Evolutionary conservation across 2,888 invertebrate genomes (phyloP), one percentile per base, ranked within the genome.

Genomic region (Spicauda simplicius): DNA sequence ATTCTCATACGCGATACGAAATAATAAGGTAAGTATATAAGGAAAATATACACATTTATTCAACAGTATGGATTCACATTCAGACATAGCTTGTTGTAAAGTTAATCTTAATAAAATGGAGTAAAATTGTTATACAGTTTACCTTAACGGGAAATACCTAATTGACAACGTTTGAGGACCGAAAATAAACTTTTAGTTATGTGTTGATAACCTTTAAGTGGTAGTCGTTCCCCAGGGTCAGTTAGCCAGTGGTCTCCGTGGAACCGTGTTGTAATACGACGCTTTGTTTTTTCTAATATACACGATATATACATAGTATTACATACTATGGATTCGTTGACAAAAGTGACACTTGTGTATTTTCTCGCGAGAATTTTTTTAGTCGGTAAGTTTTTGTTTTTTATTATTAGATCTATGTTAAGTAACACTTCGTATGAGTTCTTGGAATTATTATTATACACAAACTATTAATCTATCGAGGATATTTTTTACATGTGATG

Each of bases 191-290:
- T 54, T 45, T 25, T 25, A 45, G 41, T 45, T 6, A 19, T 58
- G 20, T 57, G 50, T 50, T 64, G 18, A 56, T 52, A 57, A 41
- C 20, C n/a, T 57, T 58, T 52, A 53, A 20, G 20, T 50, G n/a
- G 45, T 48, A 41, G 41, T 11, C 20, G 58, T n/a, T 50, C 48
- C 25, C 63, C 48, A 48, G 50, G 18, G 57, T 57, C 52, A 64
- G 52, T 64, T 37, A 58, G 20, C 52, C 57, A 19, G 20, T 41
- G 58, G 64, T 64, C 16, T 16, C 3, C 20, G 52, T 14, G 37
- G 50, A 50, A 50, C 57, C 12, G 48, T 52, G 56, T 33, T 18
- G n/a, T 41, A 41, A 55, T 57, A 18, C 14, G 56, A 2, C 57
- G 64, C 50, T 37, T 52, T 25, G 30, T 48, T 7, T 57, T 64